phyloP scores from a whole-genome alignment of 2,888 invertebrate genomes.

The Apomyelois bistriatella region DNA sequence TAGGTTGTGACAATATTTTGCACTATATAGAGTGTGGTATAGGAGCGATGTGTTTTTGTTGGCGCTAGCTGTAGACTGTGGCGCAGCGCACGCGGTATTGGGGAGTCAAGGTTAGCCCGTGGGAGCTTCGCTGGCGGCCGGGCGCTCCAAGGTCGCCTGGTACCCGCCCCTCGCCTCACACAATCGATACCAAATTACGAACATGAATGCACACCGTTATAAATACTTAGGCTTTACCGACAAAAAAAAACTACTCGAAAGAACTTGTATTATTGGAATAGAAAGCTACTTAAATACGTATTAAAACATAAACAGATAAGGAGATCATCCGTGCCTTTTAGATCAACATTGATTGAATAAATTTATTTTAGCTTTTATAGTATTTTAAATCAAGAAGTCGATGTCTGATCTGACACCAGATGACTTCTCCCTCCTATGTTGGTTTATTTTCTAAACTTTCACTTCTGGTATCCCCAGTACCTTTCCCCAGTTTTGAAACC shows the following conservation, averaged over 20 bases:
- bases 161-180: conserved; percentile 28
- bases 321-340: too few species aligned
- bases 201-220: conserved; percentile 24
- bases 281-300: too few species aligned
- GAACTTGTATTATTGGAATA: too few species aligned
- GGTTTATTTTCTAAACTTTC: too few species aligned
- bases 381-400: too few species aligned
- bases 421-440: too few species aligned
- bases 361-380: too few species aligned
- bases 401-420: too few species aligned
- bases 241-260: not conserved
- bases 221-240: not conserved
- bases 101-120: conserved; percentile 53
- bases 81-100: conserved; percentile 32
- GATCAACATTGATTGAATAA: too few species aligned
- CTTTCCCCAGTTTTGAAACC: too few species aligned
- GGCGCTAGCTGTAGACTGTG: conserved; percentile 27
- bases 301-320: too few species aligned
- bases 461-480: too few species aligned
- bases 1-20: conserved; percentile 19
- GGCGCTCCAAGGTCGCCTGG: conserved; percentile 44
- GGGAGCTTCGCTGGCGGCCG: conserved; percentile 45
- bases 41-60: conserved; percentile 35
- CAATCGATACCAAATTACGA: conserved; percentile 46
- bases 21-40: conserved; percentile 22